A percentile compares a stretch with the other conserved stretches of the same genome.
phyloP scores from a whole-genome alignment of 2,113 vertebrate species.

The Pyrgilauda ruficollis region DNA sequence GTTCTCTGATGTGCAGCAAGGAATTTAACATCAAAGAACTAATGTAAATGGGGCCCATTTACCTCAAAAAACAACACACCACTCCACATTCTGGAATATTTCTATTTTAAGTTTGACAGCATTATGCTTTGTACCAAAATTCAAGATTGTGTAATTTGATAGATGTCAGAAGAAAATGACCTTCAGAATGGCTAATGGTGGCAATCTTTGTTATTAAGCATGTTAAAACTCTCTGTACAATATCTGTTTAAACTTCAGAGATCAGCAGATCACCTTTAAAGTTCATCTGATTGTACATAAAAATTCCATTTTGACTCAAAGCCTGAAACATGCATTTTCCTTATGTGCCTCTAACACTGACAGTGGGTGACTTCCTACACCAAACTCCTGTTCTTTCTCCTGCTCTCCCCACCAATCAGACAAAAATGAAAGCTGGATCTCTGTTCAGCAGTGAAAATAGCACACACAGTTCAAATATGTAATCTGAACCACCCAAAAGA shows the following conservation, averaged over 20 bases:
- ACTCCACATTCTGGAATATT: slow-evolving; percentile 64
- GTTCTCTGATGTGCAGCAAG: slow-evolving; percentile 79
- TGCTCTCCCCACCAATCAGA: not conserved
- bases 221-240: not conserved
- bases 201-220: slow-evolving; percentile 26
- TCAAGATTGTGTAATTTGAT: slow-evolving; percentile 59
- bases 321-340: not conserved
- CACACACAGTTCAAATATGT: not conserved
- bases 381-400: not conserved
- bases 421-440: not conserved
- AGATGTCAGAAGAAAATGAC: slow-evolving; percentile 65
- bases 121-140: slow-evolving; percentile 61
- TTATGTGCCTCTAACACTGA: not conserved
- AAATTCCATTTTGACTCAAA: slow-evolving; percentile 2
- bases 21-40: slow-evolving; percentile 80
- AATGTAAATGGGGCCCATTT: slow-evolving; percentile 77
- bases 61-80: slow-evolving; percentile 67
- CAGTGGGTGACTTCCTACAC: not conserved
- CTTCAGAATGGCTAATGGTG: not conserved
- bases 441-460: not conserved
- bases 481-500: slow-evolving; percentile 26
- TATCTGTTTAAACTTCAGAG: slow-evolving; percentile 21
- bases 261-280: slow-evolving; percentile 31
- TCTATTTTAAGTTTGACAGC: slow-evolving; percentile 65
- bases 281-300: not conserved